Conservation (phyloP, 2,797 vertebrate species). For the Schizopygopsis malacanthus region DNA sequence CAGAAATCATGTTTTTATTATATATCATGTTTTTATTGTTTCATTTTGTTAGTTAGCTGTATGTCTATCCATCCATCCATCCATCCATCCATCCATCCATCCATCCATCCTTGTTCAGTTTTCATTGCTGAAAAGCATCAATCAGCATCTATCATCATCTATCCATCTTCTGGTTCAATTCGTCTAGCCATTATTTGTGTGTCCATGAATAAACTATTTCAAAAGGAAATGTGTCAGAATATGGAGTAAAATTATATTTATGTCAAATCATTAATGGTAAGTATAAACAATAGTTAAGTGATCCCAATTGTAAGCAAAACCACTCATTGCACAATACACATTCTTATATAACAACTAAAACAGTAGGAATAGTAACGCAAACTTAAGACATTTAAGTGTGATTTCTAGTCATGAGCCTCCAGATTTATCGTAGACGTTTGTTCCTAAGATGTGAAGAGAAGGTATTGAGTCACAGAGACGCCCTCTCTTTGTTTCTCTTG, state of each 20-base stretch:
- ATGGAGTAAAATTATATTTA: background rate
- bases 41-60: too few species aligned
- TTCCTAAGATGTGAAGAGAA: conserved; percentile 31
- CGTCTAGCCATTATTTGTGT: too few species aligned
- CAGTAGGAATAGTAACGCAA: background rate
- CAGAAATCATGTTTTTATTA: too few species aligned
- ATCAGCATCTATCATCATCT: too few species aligned
- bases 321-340: background rate
- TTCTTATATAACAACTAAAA: background rate
- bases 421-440: conserved; percentile 1
- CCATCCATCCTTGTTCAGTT: too few species aligned
- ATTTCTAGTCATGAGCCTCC: background rate
- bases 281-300: background rate
- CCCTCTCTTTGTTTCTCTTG: conserved; percentile 42
- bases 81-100: conserved; percentile 14
- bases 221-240: background rate
- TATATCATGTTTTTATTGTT: too few species aligned
- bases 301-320: background rate
- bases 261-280: background rate
- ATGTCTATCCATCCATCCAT: too few species aligned
- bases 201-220: background rate
- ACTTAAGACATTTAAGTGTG: background rate
- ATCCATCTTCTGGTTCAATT: too few species aligned
- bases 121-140: too few species aligned
- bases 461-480: conserved; percentile 15